A percentile compares a stretch with the other conserved stretches of the same genome.
phyloP scores from a whole-genome alignment of 2,113 vertebrate genomes.

The Apteryx mantelli region DNA sequence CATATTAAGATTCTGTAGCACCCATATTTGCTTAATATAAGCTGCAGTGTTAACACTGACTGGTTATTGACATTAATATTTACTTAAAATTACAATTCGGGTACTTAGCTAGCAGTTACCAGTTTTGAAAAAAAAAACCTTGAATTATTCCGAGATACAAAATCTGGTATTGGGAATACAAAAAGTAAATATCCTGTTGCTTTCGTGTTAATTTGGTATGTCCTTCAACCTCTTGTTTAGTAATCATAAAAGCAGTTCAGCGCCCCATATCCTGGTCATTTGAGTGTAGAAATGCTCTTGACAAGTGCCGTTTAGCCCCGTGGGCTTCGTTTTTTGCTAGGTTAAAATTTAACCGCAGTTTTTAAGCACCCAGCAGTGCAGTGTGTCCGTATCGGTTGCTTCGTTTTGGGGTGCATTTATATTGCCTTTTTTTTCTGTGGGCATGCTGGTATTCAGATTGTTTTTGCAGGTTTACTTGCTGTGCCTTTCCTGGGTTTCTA shows the following conservation, averaged over 20 bases:
- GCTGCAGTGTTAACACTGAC: background rate
- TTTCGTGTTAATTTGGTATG: background rate
- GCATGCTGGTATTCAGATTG: fast-evolving
- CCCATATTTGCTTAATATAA: constrained; percentile 50
- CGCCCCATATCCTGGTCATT: background rate
- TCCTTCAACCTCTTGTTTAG: background rate
- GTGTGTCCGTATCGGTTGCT: fast-evolving
- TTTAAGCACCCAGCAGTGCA: background rate
- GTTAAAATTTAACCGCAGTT: background rate
- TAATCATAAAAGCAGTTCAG: background rate
- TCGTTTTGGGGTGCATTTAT: background rate
- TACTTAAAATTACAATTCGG: constrained; percentile 19
- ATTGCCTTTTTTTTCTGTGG: background rate
- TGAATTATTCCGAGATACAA: background rate
- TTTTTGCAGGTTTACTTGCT: background rate
- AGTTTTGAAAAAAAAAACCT: background rate
- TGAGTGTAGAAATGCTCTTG: constrained; percentile 17
- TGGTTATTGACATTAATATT: constrained; percentile 21
- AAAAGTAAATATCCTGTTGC: constrained; percentile 3
- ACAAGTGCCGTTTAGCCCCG: background rate
- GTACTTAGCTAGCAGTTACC: background rate
- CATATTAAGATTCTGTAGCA: background rate
- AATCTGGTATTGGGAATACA: fast-evolving
- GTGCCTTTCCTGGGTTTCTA: background rate
- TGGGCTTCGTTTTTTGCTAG: background rate